Base-by-base conservation (phyloP, 2,797 vertebrate species). In the Tangara arthus region DNA sequence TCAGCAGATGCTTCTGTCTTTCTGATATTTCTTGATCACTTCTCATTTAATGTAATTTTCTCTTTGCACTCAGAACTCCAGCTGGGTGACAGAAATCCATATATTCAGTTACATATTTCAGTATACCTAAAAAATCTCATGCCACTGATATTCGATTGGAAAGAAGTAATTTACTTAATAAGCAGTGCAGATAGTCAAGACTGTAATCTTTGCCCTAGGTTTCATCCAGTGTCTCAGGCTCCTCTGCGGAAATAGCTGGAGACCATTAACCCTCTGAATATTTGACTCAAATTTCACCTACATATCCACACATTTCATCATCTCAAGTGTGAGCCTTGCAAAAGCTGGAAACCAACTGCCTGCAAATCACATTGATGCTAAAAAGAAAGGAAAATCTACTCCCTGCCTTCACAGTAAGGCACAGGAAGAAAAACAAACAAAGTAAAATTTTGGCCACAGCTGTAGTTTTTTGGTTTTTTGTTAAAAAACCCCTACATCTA, bases 401-500 rank as follows among this genome's bases (percentile, higher is more conserved):
- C 27, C 26, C 15, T 66, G 17, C 15, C 15, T 86, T 70, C n/a
- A 21, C 11, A 17, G 30, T 46, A 77, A 84, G 42, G 12, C 21
- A 32, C 5, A 57, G 15, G 34, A 55, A 78, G 35, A 63, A 81
- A 77, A 83, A 0, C 6, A 53, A 70, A 44, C 1, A 70, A 52
- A 63, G 9, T 37, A 60, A 81, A 69, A 70, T 70, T 18, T 37
- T 73, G 9, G n/a, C 12, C 26, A 32, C 12, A 53, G 15, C 5
- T 55, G 14, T 30, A 56, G 6, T 11, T 27, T 42, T 63, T 32
- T 24, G 20, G 1, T 11, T 23, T n/a, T 34, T 56, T 23, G 8
- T 53, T 39, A 6, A 24, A 35, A 59, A 59, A 12, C 0, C n/a
- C 22, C 55, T 57, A 57, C 0, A 3, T n/a, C 8, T 21, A 37